Conservation (phyloP, 1,140 invertebrate species). For the Papilio dardanus region DNA sequence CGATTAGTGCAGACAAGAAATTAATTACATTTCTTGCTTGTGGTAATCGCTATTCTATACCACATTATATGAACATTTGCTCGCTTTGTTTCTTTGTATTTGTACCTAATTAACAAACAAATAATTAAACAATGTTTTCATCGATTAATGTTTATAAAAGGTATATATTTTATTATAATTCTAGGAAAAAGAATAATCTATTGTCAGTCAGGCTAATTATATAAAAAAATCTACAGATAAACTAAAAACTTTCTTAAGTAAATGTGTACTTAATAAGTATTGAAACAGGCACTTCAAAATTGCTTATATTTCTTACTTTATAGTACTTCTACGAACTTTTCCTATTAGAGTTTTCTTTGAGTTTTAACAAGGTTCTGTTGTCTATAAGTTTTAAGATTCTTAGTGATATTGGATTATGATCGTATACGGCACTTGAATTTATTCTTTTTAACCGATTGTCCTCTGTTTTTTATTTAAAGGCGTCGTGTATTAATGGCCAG, state of each 20-base stretch:
- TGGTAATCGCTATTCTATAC: constrained; percentile 2
- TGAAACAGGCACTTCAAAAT: not conserved
- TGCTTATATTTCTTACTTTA: not conserved
- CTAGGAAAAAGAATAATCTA: too few species aligned
- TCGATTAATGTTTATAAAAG: too few species aligned
- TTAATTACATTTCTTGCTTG: constrained; percentile 20
- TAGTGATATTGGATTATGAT: not conserved
- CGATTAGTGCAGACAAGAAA: not conserved
- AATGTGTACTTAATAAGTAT: not conserved
- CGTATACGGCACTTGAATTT: not conserved
- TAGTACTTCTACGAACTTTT: constrained; percentile 1
- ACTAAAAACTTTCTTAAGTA: not conserved
- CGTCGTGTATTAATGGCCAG: too few species aligned
- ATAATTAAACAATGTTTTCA: not conserved
- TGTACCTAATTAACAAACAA: not conserved
- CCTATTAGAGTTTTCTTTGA: constrained; percentile 1
- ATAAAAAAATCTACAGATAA: too few species aligned
- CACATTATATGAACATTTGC: not conserved
- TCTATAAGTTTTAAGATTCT: not conserved
- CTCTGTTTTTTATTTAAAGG: too few species aligned
- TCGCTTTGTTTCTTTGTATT: not conserved
- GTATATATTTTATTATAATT: too few species aligned
- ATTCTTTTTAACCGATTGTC: too few species aligned
- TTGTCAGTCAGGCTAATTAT: too few species aligned
- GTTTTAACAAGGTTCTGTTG: constrained; percentile 9